Base-by-base conservation (phyloP, 2,888 invertebrate genomes). In the Cryptophagus acutangulus region DNA sequence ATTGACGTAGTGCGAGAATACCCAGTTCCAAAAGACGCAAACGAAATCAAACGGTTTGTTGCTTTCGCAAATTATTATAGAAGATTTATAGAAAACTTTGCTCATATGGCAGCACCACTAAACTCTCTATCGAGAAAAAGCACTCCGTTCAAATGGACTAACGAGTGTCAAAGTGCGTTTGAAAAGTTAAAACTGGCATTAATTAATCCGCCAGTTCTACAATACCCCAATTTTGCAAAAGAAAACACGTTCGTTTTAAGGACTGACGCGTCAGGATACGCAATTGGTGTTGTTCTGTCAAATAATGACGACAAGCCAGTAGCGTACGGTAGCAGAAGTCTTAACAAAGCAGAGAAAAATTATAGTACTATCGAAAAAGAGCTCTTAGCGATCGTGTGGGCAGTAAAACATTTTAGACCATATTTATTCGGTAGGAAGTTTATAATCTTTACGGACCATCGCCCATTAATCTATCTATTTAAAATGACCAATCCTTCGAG, bases 381-480 rank as follows among this genome's bases (percentile, higher is more conserved):
- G 38, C 15, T 41, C 8, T 17, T 53, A 16, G 54, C 53, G 1
- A 46, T 51, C 25, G 35, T 40, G 8, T 52, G 48, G 49, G 45
- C 52, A 13, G 49, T 56, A 9, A 52, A 37, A 10, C 54, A 57
- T 33, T 37, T 15, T 31, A 31, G 31, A n/a, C 31, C 31, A 3
- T 31, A 31, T 31, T 13, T 31, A 8, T 31, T 15, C n/a, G 31
- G 31, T 15, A 13, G 31, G 4, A 31, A 31, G 16, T 31, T 31
- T 31, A 15, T 4, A 3, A 31, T 31, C 16, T 12, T 15, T 31
- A 31, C 31, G 12, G 31, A 31, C n/a, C 15, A 31, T 16, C 3
- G 45, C 28, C 52, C 53, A 1, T 35, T 57, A 9, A 17, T 50
- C 2, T 56, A 55, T 36, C 26, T 57, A 15, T 55, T 51, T 20